Conservation (phyloP, 1,140 invertebrate genomes). For the Hyles vespertilio region DNA sequence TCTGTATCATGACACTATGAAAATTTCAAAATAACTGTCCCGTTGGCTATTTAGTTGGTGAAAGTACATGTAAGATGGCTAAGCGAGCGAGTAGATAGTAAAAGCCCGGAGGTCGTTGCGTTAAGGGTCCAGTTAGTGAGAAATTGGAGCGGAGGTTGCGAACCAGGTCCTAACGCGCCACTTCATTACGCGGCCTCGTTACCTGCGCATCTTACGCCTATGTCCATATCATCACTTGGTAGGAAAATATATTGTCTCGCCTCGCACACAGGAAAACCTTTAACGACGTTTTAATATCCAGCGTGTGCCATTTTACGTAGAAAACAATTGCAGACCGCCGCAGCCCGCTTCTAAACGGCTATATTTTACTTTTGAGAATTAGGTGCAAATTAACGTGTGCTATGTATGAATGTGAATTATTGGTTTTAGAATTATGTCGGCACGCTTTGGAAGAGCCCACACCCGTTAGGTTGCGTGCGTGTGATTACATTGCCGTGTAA, state of each 20-base stretch:
- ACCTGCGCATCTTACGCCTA: slow-evolving; percentile 26
- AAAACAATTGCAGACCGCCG: slow-evolving; percentile 15
- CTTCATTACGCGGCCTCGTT: slow-evolving; percentile 53
- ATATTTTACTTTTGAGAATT: slow-evolving; percentile 38
- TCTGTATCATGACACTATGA: too few relatives aligned
- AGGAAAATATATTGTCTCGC: background rate
- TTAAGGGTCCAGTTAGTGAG: slow-evolving; percentile 48
- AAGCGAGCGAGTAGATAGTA: slow-evolving; percentile 23
- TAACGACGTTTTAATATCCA: slow-evolving; percentile 18
- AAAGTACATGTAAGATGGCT: slow-evolving; percentile 13
- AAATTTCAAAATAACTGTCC: too few relatives aligned
- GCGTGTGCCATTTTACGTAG: slow-evolving; percentile 9
- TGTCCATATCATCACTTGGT: slow-evolving; percentile 18
- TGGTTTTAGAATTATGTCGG: slow-evolving; percentile 57
- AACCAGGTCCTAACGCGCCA: slow-evolving; percentile 45
- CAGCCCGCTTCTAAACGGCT: slow-evolving; percentile 17
- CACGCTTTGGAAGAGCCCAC: slow-evolving; percentile 33
- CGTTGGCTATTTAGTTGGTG: slow-evolving; percentile 8
- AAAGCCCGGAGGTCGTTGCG: slow-evolving; percentile 33
- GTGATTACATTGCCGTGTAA: slow-evolving; percentile 66
- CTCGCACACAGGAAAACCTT: slow-evolving; percentile 3
- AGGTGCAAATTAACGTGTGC: slow-evolving; percentile 55
- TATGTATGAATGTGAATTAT: slow-evolving; percentile 60
- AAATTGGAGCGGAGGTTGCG: slow-evolving; percentile 46
- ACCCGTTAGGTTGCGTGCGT: slow-evolving; percentile 60